phyloP scores from a whole-genome alignment of 2,113 vertebrate genomes.

The Pardalotus punctatus region DNA sequence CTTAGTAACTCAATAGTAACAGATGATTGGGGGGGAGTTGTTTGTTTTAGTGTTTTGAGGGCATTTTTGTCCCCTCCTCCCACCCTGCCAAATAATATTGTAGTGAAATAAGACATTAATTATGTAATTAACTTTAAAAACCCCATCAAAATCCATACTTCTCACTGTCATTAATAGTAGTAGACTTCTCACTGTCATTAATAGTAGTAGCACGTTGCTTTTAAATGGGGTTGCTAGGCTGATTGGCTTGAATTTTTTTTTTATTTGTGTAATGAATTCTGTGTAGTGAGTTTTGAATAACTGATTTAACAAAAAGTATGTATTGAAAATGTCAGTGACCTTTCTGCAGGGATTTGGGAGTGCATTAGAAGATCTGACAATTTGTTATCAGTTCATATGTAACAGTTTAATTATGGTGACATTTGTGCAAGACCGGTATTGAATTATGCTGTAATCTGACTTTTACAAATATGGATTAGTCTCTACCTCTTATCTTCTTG shows the following conservation, averaged over 20 bases:
- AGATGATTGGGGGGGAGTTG: rapidly evolving
- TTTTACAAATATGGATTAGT: background rate
- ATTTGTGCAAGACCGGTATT: background rate
- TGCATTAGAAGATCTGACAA: background rate
- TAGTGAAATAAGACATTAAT: background rate
- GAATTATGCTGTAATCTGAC: background rate
- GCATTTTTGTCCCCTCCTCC: background rate
- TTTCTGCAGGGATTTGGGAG: background rate
- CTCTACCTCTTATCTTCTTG: background rate
- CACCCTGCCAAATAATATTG: background rate
- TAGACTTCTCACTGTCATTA: background rate
- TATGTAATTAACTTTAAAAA: background rate
- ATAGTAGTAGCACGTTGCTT: background rate
- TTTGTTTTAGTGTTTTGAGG: background rate
- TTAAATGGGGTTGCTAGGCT: background rate
- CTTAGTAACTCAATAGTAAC: background rate
- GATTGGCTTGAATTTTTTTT: background rate
- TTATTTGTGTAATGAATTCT: background rate
- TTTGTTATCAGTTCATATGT: background rate
- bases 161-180: background rate
- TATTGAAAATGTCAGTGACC: background rate
- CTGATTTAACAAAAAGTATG: background rate
- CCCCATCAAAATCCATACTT: background rate
- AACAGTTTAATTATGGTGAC: background rate
- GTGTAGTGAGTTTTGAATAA: background rate